Percentiles rank a stretch among this genome's conserved stretches.
Conservation (phyloP, 1,140 invertebrate species). For the Glomeris maerens region DNA sequence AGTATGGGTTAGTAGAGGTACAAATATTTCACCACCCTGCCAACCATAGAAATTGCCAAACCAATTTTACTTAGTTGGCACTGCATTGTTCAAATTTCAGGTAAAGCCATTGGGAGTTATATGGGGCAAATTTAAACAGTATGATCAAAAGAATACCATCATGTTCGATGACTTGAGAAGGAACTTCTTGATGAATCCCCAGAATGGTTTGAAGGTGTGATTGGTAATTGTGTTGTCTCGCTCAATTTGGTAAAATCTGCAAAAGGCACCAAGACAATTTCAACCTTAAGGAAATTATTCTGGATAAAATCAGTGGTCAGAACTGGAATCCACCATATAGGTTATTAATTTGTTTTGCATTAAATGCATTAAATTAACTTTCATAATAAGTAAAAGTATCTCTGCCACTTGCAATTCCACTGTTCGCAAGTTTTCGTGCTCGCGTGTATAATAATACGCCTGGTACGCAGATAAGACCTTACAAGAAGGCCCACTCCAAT, state of each 20-base stretch:
- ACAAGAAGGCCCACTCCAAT: conserved; percentile 77
- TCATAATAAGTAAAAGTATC: too few relatives aligned
- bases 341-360: conserved; percentile 1
- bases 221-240: not conserved
- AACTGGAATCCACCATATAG: too few relatives aligned
- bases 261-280: not conserved
- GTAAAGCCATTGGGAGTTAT: conserved; percentile 92
- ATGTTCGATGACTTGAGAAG: conserved; percentile 96
- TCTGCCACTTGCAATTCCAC: too few relatives aligned
- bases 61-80: not conserved
- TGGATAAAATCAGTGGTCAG: not conserved
- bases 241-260: not conserved
- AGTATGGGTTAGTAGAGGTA: conserved; percentile 81
- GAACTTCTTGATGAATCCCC: conserved; percentile 97
- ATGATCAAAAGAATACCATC: conserved; percentile 81
- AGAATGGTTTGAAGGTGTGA: conserved; percentile 57
- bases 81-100: conserved; percentile 35
- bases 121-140: conserved; percentile 83
- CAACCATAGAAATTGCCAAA: too few relatives aligned
- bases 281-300: not conserved
- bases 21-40: conserved; percentile 21
- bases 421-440: too few relatives aligned
- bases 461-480: conserved; percentile 56
- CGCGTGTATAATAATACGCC: too few relatives aligned
- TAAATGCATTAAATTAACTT: too few relatives aligned